Percentiles rank a stretch among this genome's conserved stretches.
Conservation (phyloP, 2,888 invertebrate genomes). For the Stegana nigrithorax region DNA sequence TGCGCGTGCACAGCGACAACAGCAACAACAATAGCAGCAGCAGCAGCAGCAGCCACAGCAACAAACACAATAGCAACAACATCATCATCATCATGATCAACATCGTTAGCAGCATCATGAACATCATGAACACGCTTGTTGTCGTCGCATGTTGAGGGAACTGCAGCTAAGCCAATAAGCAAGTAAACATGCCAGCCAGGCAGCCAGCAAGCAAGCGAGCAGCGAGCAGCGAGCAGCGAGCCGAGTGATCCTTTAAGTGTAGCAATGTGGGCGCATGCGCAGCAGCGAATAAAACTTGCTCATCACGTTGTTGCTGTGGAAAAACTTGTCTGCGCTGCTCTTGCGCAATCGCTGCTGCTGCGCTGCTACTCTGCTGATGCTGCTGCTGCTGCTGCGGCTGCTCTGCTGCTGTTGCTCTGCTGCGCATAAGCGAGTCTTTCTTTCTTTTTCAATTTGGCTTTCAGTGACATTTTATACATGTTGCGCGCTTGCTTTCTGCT, state of each 20-base stretch:
- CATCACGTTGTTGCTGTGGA: not conserved
- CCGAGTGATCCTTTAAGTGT: conserved; percentile 52
- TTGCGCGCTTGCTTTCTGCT: not conserved
- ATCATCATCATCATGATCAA: not conserved
- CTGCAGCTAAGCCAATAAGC: too few relatives aligned
- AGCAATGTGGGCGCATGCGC: conserved; percentile 34
- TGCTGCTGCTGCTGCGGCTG: not conserved
- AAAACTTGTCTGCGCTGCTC: conserved; percentile 50
- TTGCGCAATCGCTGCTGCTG: conserved; percentile 44
- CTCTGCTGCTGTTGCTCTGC: not conserved
- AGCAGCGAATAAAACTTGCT: conserved; percentile 10
- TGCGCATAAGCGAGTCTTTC: not conserved
- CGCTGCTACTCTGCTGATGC: too few relatives aligned
- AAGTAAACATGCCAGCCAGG: too few relatives aligned
- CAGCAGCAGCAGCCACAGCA: conserved; percentile 12
- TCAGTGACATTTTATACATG: conserved; percentile 15
- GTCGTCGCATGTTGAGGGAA: conserved; percentile 14
- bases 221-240: conserved; percentile 17
- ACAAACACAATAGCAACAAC: too few relatives aligned
- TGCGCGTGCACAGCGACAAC: conserved; percentile 24
- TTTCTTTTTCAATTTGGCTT: not conserved
- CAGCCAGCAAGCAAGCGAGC: too few relatives aligned
- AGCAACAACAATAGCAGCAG: not conserved
- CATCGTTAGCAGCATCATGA: not conserved
- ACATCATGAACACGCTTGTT: not conserved